Base-by-base conservation (phyloP, 2,888 invertebrate genomes). In the Pediacus dermestoides region DNA sequence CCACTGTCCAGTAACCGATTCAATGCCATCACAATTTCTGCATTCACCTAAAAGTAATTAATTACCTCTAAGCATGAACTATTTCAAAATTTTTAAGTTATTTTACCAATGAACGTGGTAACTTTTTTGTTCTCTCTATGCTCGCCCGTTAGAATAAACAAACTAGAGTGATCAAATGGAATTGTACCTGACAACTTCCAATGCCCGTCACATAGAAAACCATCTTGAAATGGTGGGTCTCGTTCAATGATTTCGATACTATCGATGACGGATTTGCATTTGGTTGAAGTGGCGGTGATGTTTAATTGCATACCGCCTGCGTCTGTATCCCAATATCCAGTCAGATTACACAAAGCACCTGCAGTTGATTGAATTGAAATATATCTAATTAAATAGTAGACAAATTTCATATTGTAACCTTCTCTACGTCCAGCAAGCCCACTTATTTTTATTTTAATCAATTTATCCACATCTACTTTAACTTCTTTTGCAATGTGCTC, bases 21-120 rank as follows among this genome's bases (percentile, higher is more conserved):
- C 63, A n/a, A 45, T 44, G 3, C 57, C 57, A 9, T 60, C 56
- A 39, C 67, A 68, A 6, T 58, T 48, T 33, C 61, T 54, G 43
- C 67, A 68, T 50, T 68, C 66, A n/a, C 67, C 68, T 63, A 42
- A 33, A 52, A 47, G n/a, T n/a, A n/a, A n/a, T n/a, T n/a, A n/a
- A n/a, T n/a, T n/a, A n/a, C n/a, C n/a, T n/a, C n/a, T n/a, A n/a
- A n/a, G n/a, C n/a, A n/a, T n/a, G 8, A 16, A 18, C 9, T 37
- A 8, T 13, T 25, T 12, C 2, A 15, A 27, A 22, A 15, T 40
- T n/a, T n/a, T n/a, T n/a, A n/a, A n/a, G n/a, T n/a, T n/a, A n/a
- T n/a, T n/a, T 47, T 53, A 64, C 66, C 66, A 41, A 64, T 52
- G 46, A 64, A 66, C 4, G 56, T 50, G 1, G 61, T 62, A 2